Evolutionary conservation across 2,888 invertebrate genomes (phyloP).

Genomic region (Orgyia antiqua): DNA sequence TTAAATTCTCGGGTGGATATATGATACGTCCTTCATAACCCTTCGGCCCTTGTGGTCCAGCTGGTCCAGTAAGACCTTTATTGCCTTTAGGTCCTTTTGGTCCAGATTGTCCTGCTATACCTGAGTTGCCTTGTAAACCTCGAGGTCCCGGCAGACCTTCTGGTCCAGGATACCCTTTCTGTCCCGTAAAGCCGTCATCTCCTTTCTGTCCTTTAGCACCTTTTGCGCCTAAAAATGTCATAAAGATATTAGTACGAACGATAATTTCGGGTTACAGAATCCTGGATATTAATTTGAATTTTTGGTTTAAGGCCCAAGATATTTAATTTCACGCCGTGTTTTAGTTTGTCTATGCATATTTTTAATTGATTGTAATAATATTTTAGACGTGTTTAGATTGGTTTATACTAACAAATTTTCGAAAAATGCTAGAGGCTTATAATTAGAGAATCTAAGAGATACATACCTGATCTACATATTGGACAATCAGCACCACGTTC

Average conservation of each 20-base stretch:
- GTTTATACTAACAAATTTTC: too few species aligned
- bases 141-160: constrained; percentile 48
- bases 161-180: constrained; percentile 45
- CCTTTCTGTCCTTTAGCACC: constrained; percentile 54
- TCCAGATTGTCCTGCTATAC: constrained; percentile 73
- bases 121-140: constrained; percentile 42
- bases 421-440: too few species aligned
- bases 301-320: too few species aligned
- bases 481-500: constrained; percentile 79
- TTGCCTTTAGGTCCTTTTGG: constrained; percentile 63
- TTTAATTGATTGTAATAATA: too few species aligned
- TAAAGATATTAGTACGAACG: too few species aligned
- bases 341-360: too few species aligned
- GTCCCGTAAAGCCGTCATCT: constrained; percentile 49
- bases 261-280: too few species aligned
- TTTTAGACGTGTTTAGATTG: too few species aligned
- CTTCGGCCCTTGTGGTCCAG: constrained; percentile 72
- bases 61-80: constrained; percentile 54
- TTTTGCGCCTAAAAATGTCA: constrained; percentile 42
- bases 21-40: constrained; percentile 64
- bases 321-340: too few species aligned
- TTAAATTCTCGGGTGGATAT: constrained; percentile 39
- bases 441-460: too few species aligned
- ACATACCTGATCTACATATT: constrained; percentile 65
- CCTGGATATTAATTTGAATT: too few species aligned